Conservation (phyloP, 2,113 vertebrate species). For the Myiozetetes cayanensis region DNA sequence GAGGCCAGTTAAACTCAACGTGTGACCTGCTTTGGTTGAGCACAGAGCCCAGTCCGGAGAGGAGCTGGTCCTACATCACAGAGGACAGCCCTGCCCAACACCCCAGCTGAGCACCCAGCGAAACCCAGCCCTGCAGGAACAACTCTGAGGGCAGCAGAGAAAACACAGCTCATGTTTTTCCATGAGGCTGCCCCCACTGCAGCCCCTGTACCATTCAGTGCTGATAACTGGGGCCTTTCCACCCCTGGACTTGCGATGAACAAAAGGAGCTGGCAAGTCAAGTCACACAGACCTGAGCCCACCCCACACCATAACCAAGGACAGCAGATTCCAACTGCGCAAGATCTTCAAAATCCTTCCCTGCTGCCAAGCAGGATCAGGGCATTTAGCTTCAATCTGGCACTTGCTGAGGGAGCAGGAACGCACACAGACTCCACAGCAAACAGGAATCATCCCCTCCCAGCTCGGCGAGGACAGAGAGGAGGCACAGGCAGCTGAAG, state of each 20-base stretch:
- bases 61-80: not conserved
- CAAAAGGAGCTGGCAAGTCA: not conserved
- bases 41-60: not conserved
- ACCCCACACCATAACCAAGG: accelerated
- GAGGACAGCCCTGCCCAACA: not conserved
- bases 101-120: not conserved
- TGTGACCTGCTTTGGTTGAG: not conserved
- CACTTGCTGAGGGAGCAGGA: not conserved
- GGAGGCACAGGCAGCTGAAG: not conserved
- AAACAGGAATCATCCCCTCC: not conserved
- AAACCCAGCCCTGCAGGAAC: not conserved
- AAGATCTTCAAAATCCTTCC: not conserved
- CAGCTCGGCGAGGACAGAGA: not conserved
- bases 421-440: accelerated
- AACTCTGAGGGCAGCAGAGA: not conserved
- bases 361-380: not conserved
- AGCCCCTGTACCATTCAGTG: not conserved
- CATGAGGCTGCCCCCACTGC: not conserved
- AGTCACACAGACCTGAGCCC: not conserved
- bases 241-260: not conserved
- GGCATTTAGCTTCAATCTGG: not conserved
- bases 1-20: not conserved
- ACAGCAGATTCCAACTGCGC: accelerated
- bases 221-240: accelerated
- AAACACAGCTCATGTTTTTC: not conserved